Base-by-base conservation (phyloP, 2,888 invertebrate species). In the Eupithecia abbreviata region DNA sequence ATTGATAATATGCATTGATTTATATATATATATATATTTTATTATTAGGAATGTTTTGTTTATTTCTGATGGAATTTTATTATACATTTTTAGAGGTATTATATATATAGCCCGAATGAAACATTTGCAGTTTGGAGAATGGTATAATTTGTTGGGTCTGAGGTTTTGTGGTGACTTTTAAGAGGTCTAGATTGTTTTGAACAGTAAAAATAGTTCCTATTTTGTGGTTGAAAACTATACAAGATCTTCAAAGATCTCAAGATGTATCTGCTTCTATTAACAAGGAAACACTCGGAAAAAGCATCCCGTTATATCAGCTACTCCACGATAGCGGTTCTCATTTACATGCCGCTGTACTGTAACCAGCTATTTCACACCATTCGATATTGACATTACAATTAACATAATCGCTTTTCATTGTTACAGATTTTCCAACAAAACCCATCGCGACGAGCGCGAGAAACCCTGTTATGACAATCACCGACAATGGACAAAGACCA, bases 351-450 rank as follows among this genome's bases (percentile, higher is more conserved):
- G 18, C 47, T 2, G 47, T 49, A 66, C 3, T 30, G 30, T 45
- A 51, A 6, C 69, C 30, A 18, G 9, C 41, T 47, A 42, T 70
- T 76, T 76, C 66, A 51, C 76, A 76, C 55, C 71, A 76, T 30
- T 30, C 42, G 62, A 55, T 67, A 73, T 66, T 77, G 71, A 73
- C 58, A 71, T 41, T 62, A 58, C 71, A 30, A 58, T 75, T 73
- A 65, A 76, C 49, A 49, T 73, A 72, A 79, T 77, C 47, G n/a
- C 75, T 80, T 81, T 85, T 87, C 82, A 85, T 84, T 91, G 90
- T 93, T 93, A 68, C 92, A 93, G 93, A 89, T 91, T 92, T 91
- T 91, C 87, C 84, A 87, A 81, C 81, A 83, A 68, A 82, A 76
- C 71, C 67, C 84, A 78, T 82, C 86, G 87, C 82, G 88, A 89